Base-by-base conservation (phyloP, 2,113 vertebrate genomes). In the Hyaena hyaena region DNA sequence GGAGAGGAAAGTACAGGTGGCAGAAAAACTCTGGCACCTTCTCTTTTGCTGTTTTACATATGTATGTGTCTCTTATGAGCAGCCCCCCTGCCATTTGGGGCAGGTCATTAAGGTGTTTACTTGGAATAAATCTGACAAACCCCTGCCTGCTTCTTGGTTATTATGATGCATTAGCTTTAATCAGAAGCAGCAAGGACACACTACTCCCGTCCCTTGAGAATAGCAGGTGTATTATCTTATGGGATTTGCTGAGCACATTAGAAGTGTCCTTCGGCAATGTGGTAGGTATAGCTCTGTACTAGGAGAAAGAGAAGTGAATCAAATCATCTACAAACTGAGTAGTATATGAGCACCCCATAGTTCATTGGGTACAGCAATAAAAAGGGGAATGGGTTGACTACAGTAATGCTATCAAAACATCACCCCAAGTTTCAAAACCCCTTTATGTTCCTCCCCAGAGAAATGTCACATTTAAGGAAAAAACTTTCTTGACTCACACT, bases 1-100 rank as follows among this genome's bases (percentile, higher is more conserved):
- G 48, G 86, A 86, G 58, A 95, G 76, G 45, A 74, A 93, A 89
- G 82, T 84, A 71, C 93, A 96, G 95, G 88, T 80, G 79, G 93
- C 85, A 92, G 93, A 66, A 77, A 80, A 89, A 87, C 61, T 35
- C 84, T 73, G 77, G 71, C 79, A 96, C 69, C 86, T 82, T 86
- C 89, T 71, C 79, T 65, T 90, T 91, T 90, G 73, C 81, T 97
- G 53, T 97, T 97, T 97, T 97, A 88, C 97, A 88, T 97, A 86
- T 83, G 61, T 43, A 96, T 96, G 73, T 63, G 31, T 58, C 80
- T 93, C 65, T 96, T 82, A 69, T 58, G 79, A 97, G 96, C 63
- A 85, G 76, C 23, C 74, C 55, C 61, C 84, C 88, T 96, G 95
- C 86, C 96, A 84, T 95, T 39, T 95, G 91, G 84, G 84, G 77